Evolutionary conservation across 2,888 invertebrate genomes (phyloP), one percentile per base, ranked within the genome.

Genomic region (Dicyrtoma fusca): DNA sequence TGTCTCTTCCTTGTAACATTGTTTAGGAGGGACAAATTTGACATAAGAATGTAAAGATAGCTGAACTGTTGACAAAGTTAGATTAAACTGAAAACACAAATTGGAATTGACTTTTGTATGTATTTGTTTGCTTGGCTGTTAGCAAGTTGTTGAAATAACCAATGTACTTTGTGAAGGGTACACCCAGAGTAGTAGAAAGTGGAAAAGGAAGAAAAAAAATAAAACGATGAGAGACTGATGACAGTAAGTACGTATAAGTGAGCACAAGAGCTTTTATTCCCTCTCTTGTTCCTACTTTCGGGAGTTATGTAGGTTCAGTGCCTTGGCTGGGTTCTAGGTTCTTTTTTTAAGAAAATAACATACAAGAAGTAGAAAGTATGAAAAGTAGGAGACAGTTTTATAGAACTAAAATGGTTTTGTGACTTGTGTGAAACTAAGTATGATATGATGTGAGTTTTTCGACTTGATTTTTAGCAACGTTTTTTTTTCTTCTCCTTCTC

Each of bases 381-480:
- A 49, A 42, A 42, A 62, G 42, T 19, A 19, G 21, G 34, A 65
- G 64, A 51, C 21, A 25, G 13, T 65, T 65, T 65, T 65, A 65
- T 65, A 25, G 49, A 65, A 25, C 49, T 49, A 26, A 65, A 65
- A 49, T 65, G 64, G 64, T 65, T 65, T 49, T 45, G 63, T 47
- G 63, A 63, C 63, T 63, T 19, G 63, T 13, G 45, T 21, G 45
- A 42, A 49, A 19, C n/a, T 17, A 49, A 49, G 19, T 17, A 44
- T 62, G 34, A 34, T 25, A 42, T n/a, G 19, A 62, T n/a, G 62
- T 19, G 62, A 19, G 59, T 34, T 34, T 34, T 59, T 26, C 26
- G 17, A 26, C 62, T 62, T 62, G 42, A 34, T 62, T 62, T 44
- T 21, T 44, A n/a, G n/a, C n/a, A n/a, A 62, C 14, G 44, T 62